Conservation (phyloP, 2,888 invertebrate genomes). For the Drosophila greeni region DNA sequence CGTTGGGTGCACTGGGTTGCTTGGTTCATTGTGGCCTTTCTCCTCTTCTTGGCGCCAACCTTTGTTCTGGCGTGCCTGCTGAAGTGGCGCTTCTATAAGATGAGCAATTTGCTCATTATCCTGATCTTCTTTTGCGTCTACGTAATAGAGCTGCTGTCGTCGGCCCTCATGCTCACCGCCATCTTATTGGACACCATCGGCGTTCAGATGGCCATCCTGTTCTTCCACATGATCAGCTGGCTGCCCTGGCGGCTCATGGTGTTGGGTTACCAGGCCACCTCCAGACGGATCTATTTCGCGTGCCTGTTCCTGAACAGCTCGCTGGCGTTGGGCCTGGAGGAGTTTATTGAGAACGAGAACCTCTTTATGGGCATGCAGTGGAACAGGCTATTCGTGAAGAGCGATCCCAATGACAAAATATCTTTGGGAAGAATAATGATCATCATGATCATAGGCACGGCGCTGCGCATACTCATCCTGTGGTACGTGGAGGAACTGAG, state of each 20-base stretch:
- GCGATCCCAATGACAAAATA: conserved; percentile 82
- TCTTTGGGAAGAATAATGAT: conserved; percentile 85
- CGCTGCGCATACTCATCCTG: conserved; percentile 84
- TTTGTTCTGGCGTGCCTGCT: conserved; percentile 22
- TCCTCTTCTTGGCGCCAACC: conserved; percentile 35
- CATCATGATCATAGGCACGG: conserved; percentile 79
- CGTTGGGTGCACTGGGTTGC: conserved; percentile 43
- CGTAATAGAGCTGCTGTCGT: conserved; percentile 83
- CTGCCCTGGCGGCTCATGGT: conserved; percentile 81
- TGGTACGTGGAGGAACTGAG: conserved; percentile 90
- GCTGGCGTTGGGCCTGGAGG: conserved; percentile 29
- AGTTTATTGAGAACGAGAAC: conserved; percentile 29
- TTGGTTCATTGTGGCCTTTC: conserved; percentile 44
- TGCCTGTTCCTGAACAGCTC: conserved; percentile 48
- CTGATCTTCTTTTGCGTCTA: conserved; percentile 85
- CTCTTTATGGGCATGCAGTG: conserved; percentile 80
- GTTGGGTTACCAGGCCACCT: not conserved
- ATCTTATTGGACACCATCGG: conserved; percentile 88
- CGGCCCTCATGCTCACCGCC: conserved; percentile 87
- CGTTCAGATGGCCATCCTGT: conserved; percentile 85
- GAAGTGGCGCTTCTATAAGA: conserved; percentile 29
- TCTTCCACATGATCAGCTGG: conserved; percentile 85
- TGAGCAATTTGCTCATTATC: conserved; percentile 67
- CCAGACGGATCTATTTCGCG: not conserved
- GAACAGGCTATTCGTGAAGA: conserved; percentile 81